These are phyloP conservation scores for Harlomillsia oculata DNA, from an alignment of 1,140 invertebrate species.

Conservation along the genomic window DNA sequence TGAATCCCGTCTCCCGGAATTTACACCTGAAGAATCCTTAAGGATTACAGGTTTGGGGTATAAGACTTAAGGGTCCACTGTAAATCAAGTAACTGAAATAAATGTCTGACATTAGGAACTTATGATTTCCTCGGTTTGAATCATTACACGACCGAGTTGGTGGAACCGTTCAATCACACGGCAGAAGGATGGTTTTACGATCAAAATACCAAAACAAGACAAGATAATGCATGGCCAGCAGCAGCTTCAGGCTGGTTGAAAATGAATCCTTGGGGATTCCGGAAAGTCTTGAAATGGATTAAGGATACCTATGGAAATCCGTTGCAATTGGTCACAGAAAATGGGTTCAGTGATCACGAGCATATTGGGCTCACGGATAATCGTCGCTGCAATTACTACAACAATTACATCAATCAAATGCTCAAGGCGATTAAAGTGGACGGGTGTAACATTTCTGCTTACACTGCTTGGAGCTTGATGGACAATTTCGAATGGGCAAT, in stretches of 20 bases:
- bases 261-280: constrained; percentile 26
- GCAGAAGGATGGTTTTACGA: constrained; percentile 11
- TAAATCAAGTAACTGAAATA: too few species aligned
- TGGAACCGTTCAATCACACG: background rate
- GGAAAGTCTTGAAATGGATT: constrained; percentile 34
- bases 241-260: constrained; percentile 8
- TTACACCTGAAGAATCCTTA: constrained; percentile 40
- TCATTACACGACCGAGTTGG: constrained; percentile 26
- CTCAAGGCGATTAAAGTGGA: constrained; percentile 27
- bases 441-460: constrained; percentile 19
- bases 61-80: too few species aligned
- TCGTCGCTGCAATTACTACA: constrained; percentile 15
- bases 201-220: constrained; percentile 4
- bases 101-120: constrained; percentile 16
- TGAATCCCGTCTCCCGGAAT: constrained; percentile 45
- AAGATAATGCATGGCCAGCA: constrained; percentile 9
- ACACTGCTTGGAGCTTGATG: constrained; percentile 24
- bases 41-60: constrained; percentile 42
- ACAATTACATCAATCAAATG: constrained; percentile 27
- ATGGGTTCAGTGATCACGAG: constrained; percentile 28
- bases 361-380: constrained; percentile 10
- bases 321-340: constrained; percentile 31
- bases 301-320: constrained; percentile 31
- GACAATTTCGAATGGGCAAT: constrained; percentile 7
- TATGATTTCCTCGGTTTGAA: constrained; percentile 32